Percentiles rank a stretch among this genome's conserved stretches.
Conservation (phyloP, 2,888 invertebrate species). For the Lamellibrachia satsuma region DNA sequence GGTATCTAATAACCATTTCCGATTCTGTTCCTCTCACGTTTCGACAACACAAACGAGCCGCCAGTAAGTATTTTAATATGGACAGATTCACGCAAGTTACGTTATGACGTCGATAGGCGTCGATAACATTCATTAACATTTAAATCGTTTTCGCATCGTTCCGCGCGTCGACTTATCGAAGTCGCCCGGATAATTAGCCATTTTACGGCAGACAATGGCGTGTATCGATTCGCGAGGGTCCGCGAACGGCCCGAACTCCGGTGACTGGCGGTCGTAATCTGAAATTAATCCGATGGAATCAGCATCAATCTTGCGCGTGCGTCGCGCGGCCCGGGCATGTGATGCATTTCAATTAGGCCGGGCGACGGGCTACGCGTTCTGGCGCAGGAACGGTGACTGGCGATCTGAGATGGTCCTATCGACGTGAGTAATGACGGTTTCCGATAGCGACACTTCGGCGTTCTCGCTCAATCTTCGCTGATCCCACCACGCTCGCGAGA, state of each 20-base stretch:
- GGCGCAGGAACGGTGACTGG: neutral
- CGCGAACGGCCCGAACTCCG: neutral
- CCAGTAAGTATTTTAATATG: neutral
- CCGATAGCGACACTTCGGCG: neutral
- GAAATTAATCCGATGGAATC: slow-evolving; percentile 11
- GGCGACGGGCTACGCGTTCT: neutral
- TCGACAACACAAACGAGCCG: neutral
- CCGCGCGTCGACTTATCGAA: neutral
- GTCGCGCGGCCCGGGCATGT: neutral
- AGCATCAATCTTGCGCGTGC: slow-evolving; percentile 13
- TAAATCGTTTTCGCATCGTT: slow-evolving; percentile 13
- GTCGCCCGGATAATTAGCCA: neutral
- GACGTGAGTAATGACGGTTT: neutral
- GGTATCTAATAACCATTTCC: neutral
- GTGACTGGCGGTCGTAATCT: neutral
- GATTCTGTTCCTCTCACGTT: neutral
- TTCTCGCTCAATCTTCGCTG: neutral
- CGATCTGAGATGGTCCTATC: neutral
- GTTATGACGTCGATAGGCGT: neutral
- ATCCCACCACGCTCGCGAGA: neutral
- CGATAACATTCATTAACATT: neutral
- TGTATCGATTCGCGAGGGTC: neutral
- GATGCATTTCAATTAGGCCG: neutral
- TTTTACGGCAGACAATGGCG: neutral
- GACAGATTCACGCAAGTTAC: slow-evolving; percentile 4